Base-by-base conservation (phyloP, 2,113 vertebrate species). In the Proterorhinus semilunaris region DNA sequence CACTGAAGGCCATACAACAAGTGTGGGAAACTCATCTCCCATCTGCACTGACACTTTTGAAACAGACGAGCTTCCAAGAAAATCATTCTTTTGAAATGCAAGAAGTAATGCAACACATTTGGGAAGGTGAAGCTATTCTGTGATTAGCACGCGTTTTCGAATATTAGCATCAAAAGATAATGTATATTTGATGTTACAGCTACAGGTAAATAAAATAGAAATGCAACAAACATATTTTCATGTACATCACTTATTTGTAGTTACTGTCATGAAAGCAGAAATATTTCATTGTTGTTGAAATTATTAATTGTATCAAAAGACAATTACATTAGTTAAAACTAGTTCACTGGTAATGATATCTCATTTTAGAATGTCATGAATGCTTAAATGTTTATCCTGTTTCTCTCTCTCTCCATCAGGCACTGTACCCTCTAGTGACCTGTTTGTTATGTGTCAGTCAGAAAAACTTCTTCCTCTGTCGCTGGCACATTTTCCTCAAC, bases 401-500 rank as follows among this genome's bases (percentile, higher is more conserved):
- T 27, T 73, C 50, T 27, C 61, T 55, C 85, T 78, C 62, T 85
- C 51, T 78, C 9, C 66, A 8, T 79, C 87, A 99, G 98, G 98
- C 98, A 58, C 87, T 99, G 85, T 99, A 98, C 86, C 97, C 98
- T 12, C 89, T 99, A 92, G 96, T 99, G 71, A 99, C 98, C 0
- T 99, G 98, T 83, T 93, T 99, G 69, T 94, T 99, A 72, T 99
- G 98, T 77, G 97, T 99, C 91, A 99, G 96, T 90, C 97, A 99
- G 91, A 99, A 99, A 89, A 96, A 96, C 81, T 94, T 99, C 84
- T 99, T 99, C 79, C 91, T 99, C 78, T 96, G 95, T 88, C 94
- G 96, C 85, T 99, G 98, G 98, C 96, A 99, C 84, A 76, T 99
- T 88, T 99, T 99, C 89, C 96, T 99, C 89, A 99, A 96, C 93